Conservation (phyloP, 2,113 vertebrate species). For the Dromaius novaehollandiae region DNA sequence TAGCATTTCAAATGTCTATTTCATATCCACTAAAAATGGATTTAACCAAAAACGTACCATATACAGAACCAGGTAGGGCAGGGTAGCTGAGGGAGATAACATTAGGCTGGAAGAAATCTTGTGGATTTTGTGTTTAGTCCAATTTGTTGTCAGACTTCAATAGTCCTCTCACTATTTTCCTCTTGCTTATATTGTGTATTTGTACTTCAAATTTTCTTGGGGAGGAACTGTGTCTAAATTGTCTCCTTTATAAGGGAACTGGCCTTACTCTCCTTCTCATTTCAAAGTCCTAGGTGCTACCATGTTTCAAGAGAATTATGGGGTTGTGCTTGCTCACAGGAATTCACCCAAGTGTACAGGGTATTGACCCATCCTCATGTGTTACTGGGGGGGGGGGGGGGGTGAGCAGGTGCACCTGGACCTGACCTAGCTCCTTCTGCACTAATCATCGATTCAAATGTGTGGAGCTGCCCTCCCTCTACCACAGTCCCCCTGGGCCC, state of each 20-base stretch:
- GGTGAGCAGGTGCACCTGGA: rapidly evolving
- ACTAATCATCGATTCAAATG: not conserved
- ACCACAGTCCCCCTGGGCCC: rapidly evolving
- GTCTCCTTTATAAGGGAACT: not conserved
- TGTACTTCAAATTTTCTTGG: not conserved
- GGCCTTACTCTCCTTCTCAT: not conserved
- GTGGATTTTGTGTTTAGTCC: not conserved
- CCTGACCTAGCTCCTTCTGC: not conserved
- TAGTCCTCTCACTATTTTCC: not conserved
- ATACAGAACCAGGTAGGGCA: not conserved
- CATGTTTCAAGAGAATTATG: not conserved
- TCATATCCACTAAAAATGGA: not conserved
- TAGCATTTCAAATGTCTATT: not conserved
- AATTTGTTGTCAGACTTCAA: not conserved
- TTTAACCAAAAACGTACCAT: not conserved
- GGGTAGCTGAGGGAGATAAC: rapidly evolving
- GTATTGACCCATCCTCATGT: not conserved
- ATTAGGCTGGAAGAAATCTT: not conserved
- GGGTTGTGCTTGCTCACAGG: not conserved
- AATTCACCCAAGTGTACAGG: too few relatives aligned
- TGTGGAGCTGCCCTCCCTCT: too few relatives aligned
- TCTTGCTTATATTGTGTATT: not conserved
- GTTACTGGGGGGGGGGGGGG: not conserved
- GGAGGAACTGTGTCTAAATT: not conserved
- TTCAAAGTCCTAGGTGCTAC: not conserved